Percentiles rank a stretch among this genome's conserved stretches.
Conservation (phyloP, 1,140 invertebrate species). For the Nebria ingens region DNA sequence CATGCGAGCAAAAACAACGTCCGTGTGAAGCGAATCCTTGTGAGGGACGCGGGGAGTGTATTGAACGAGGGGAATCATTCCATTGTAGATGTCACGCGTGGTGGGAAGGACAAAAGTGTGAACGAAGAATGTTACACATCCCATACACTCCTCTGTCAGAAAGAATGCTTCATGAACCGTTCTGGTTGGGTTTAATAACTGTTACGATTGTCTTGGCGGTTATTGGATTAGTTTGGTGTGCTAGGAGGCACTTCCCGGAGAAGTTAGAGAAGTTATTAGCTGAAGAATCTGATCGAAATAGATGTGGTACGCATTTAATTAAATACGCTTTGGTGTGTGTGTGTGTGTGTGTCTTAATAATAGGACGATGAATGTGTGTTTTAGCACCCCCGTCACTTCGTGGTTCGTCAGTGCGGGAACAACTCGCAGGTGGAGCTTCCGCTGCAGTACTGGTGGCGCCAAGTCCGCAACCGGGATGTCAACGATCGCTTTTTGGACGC, state of each 20-base stretch:
- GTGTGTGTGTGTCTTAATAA: neutral
- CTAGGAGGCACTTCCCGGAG: constrained; percentile 70
- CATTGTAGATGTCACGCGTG: constrained; percentile 61
- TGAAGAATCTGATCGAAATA: constrained; percentile 60
- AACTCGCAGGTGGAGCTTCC: constrained; percentile 31
- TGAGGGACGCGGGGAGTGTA: constrained; percentile 55
- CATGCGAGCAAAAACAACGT: constrained; percentile 50
- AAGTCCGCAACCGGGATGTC: constrained; percentile 30
- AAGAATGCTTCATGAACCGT: constrained; percentile 70
- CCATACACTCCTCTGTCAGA: constrained; percentile 58
- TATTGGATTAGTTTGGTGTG: constrained; percentile 67
- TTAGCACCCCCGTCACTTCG: constrained; percentile 27
- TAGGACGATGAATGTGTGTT: constrained; percentile 13
- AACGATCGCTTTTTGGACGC: constrained; percentile 57
- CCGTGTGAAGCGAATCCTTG: constrained; percentile 61
- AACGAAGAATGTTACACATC: constrained; percentile 50
- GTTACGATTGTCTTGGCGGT: constrained; percentile 62
- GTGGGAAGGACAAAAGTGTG: constrained; percentile 40
- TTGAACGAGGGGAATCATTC: constrained; percentile 49
- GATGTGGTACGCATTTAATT: constrained; percentile 40
- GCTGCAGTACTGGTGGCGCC: constrained; percentile 33
- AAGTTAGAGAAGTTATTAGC: constrained; percentile 72
- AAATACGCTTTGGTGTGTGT: neutral
- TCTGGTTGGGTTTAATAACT: constrained; percentile 71
- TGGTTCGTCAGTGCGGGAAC: constrained; percentile 34